These are phyloP conservation scores for Harmothoe impar DNA, from an alignment of 2,888 invertebrate genomes.

Conservation along the genomic window DNA sequence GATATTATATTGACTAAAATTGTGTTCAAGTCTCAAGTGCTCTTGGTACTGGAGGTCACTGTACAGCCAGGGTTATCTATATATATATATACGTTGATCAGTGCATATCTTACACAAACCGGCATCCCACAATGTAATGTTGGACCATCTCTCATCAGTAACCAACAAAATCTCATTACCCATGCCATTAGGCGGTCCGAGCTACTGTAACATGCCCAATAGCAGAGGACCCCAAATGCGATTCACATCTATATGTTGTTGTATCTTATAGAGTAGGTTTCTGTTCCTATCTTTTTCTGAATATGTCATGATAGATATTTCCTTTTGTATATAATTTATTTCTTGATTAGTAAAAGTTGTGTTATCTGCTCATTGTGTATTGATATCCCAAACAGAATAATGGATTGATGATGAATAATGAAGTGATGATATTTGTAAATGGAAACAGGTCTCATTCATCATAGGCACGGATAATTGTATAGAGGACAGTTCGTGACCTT, in stretches of 20 bases:
- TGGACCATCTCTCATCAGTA: neutral
- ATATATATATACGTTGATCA: no score
- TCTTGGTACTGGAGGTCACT: no score
- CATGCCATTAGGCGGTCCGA: neutral
- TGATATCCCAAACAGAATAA: no score
- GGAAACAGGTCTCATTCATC: neutral
- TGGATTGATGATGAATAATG: no score
- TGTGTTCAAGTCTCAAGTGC: no score
- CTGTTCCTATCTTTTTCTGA: neutral
- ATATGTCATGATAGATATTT: no score
- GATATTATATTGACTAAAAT: no score
- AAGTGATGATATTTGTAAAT: no score
- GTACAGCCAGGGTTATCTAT: no score
- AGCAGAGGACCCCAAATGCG: neutral
- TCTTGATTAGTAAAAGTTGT: no score
- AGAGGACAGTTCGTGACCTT: neutral
- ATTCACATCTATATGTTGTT: slow-evolving; percentile 22
- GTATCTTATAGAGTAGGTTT: neutral
- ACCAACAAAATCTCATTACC: neutral
- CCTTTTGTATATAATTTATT: no score
- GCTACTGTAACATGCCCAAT: neutral
- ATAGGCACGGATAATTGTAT: neutral
- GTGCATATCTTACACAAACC: neutral
- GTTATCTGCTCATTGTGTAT: no score
- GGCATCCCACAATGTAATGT: neutral